Evolutionary conservation across 2,888 invertebrate species (phyloP).

Genomic region (Catocala sponsa): DNA sequence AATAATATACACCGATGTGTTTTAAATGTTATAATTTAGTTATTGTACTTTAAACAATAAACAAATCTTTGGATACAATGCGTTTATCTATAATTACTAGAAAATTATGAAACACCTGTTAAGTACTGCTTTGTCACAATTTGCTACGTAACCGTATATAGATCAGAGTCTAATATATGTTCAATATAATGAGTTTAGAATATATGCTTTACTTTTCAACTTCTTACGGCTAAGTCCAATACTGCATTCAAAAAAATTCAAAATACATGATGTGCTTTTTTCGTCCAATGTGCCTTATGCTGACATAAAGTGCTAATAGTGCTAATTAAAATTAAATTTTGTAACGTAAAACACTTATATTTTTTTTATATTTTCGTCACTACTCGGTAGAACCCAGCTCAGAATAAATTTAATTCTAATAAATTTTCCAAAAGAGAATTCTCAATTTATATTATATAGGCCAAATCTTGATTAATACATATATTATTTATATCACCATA

Average conservation of each 20-base stretch:
- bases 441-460: conserved; percentile 61
- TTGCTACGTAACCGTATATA: conserved; percentile 57
- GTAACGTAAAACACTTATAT: conserved; percentile 36
- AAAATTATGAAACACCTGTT: conserved; percentile 60
- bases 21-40: conserved; percentile 77
- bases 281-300: conserved; percentile 58
- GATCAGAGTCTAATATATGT: conserved; percentile 64
- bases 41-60: conserved; percentile 81
- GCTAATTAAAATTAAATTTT: conserved; percentile 53
- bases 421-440: conserved; percentile 53
- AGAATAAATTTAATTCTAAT: conserved; percentile 45
- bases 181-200: conserved; percentile 81
- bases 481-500: conserved; percentile 63
- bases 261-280: conserved; percentile 53
- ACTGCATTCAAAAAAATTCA: conserved; percentile 44
- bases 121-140: conserved; percentile 56
- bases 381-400: conserved; percentile 37
- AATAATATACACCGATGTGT: conserved; percentile 61
- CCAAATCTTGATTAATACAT: conserved; percentile 61
- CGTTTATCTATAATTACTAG: conserved; percentile 67
- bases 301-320: conserved; percentile 60
- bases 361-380: conserved; percentile 28
- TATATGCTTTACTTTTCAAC: conserved; percentile 80
- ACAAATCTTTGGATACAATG: conserved; percentile 80
- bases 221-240: conserved; percentile 52